Evolutionary conservation across 2,888 invertebrate genomes (phyloP), one percentile per base, ranked within the genome.

Genomic region (Drosophila falleni): DNA sequence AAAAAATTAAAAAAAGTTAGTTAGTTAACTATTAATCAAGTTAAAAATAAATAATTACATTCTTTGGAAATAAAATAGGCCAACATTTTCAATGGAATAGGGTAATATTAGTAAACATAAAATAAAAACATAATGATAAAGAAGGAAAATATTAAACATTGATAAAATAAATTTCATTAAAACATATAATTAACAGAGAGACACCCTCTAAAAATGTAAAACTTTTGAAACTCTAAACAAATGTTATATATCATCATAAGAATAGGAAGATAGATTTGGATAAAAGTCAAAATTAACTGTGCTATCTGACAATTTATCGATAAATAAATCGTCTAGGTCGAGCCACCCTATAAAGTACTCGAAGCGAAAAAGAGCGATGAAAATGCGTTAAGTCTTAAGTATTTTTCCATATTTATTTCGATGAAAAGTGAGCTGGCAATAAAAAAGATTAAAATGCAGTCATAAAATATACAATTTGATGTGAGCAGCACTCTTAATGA

Each of bases 391-490:
- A 26, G 54, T 19, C 11, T 29, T 53, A 35, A 61, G 54, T 46
- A 41, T 41, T 47, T 51, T 56, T 58, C 41, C 58, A 64, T 64
- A 64, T 58, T 64, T 58, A 37, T 64, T 50, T 58, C 50, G 1
- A 49, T 60, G 51, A 50, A 71, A 66, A 59, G 59, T 64, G 58
- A 70, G 65, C 60, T 56, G 55, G 70, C 59, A 63, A 77, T 78
- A 66, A 79, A 76, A 81, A 78, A 76, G 79, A 78, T 81, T 79
- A 84, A 79, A 81, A 78, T 73, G 73, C 80, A 81, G 80, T 63
- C 62, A 78, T 84, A 84, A 87, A 84, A 69, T 84, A 84, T 58
- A 73, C 65, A 71, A 80, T 66, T 86, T 83, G 72, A 84, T 83
- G 72, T 69, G 71, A 72, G 71, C 56, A 37, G 79, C 26, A 23